These are phyloP conservation scores for Myotis yumanensis DNA, from an alignment of 2,113 vertebrate species.

Conservation along the genomic window DNA sequence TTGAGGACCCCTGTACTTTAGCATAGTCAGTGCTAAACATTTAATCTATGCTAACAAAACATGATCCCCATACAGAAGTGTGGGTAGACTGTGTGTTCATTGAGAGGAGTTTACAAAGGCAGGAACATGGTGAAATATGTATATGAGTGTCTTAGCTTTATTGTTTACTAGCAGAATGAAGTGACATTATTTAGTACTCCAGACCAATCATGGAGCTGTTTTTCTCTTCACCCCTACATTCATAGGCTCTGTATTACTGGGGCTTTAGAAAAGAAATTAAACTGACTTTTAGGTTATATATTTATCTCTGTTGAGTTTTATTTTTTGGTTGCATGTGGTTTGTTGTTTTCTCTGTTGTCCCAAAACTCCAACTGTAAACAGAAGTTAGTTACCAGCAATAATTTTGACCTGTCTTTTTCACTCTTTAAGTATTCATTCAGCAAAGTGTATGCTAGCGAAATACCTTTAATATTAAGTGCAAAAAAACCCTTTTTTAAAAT, in stretches of 20 bases:
- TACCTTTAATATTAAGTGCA: neutral
- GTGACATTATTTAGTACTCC: neutral
- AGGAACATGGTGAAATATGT: neutral
- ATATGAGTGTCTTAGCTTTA: neutral
- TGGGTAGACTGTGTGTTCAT: neutral
- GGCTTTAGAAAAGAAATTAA: neutral
- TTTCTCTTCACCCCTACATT: neutral
- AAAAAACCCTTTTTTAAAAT: neutral
- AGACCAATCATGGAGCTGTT: neutral
- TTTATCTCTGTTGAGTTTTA: constrained; percentile 10
- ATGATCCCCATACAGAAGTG: neutral
- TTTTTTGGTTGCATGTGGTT: neutral
- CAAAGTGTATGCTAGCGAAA: neutral
- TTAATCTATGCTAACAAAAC: neutral
- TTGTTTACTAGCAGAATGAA: neutral
- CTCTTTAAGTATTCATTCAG: neutral
- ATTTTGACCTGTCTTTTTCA: neutral
- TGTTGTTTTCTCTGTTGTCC: neutral
- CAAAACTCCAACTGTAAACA: neutral
- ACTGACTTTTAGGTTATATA: neutral
- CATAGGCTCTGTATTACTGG: neutral
- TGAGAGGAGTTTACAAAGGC: neutral
- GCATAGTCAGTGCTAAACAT: neutral
- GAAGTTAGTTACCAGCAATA: neutral
- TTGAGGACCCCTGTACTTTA: neutral